phyloP scores from a whole-genome alignment of 2,113 vertebrate genomes.

The Columba janthina region DNA sequence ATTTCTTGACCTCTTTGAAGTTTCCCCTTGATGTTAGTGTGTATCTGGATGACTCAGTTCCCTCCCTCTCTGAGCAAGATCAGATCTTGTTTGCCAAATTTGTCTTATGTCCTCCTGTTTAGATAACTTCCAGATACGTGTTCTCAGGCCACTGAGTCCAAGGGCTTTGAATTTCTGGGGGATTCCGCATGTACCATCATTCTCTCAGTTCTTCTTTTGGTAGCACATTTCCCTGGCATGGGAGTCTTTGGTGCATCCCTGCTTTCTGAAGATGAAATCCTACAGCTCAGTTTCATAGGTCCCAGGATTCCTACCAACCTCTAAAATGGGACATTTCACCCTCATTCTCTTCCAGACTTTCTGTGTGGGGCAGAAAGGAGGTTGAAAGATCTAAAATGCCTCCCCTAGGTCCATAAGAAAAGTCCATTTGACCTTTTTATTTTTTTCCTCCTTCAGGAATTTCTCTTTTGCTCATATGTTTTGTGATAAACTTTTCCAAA shows the following conservation, averaged over 20 bases:
- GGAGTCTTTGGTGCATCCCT: background rate
- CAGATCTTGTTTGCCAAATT: slow-evolving; percentile 40
- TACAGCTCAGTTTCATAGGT: background rate
- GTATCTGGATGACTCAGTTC: slow-evolving; percentile 39
- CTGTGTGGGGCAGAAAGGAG: background rate
- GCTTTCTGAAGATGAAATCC: background rate
- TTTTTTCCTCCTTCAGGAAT: background rate
- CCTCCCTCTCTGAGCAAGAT: background rate
- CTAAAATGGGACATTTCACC: background rate
- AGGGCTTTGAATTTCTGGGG: background rate
- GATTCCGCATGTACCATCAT: background rate
- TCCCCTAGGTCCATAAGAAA: background rate
- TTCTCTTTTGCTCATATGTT: background rate
- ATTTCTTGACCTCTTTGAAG: slow-evolving; percentile 60
- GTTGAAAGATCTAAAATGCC: background rate
- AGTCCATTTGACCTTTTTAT: background rate
- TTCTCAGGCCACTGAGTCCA: background rate
- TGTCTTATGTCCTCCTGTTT: background rate
- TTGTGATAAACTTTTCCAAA: background rate
- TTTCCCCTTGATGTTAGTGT: slow-evolving; percentile 46
- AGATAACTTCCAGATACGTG: background rate
- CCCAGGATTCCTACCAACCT: background rate
- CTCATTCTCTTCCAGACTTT: background rate
- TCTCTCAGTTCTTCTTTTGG: background rate
- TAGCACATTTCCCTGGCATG: fast-evolving